phyloP scores from a whole-genome alignment of 2,888 invertebrate species.

The Leptinotarsa haldemani region DNA sequence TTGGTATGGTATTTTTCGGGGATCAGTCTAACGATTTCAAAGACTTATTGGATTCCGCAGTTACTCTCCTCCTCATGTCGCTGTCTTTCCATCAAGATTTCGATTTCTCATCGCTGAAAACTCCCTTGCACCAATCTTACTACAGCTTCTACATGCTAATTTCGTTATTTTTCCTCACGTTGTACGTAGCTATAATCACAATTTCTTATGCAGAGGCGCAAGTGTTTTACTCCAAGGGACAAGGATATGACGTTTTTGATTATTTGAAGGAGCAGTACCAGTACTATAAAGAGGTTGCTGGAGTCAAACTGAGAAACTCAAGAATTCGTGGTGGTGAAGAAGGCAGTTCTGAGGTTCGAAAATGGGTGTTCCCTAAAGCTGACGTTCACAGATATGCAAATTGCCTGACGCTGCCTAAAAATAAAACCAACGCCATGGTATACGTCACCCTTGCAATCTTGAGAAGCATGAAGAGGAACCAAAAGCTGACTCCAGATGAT shows the following conservation, averaged over 20 bases:
- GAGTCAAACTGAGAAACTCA: conserved; percentile 37
- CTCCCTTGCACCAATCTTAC: conserved; percentile 42
- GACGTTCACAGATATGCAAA: conserved; percentile 51
- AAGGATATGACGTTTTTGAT: conserved; percentile 44
- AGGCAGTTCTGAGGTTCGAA: background rate
- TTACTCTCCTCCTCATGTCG: conserved; percentile 46
- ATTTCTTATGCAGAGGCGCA: conserved; percentile 50
- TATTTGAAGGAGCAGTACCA: conserved; percentile 47
- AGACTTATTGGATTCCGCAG: conserved; percentile 38
- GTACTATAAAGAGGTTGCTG: conserved; percentile 46
- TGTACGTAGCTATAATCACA: conserved; percentile 51
- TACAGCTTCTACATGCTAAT: conserved; percentile 46
- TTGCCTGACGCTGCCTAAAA: conserved; percentile 45
- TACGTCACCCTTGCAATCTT: conserved; percentile 47
- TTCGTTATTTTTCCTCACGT: conserved; percentile 45
- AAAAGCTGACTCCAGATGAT: conserved; percentile 45
- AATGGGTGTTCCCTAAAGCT: conserved; percentile 45
- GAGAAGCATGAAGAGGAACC: conserved; percentile 37
- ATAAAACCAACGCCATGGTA: conserved; percentile 48
- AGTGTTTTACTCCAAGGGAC: conserved; percentile 45
- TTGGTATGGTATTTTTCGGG: conserved; percentile 38
- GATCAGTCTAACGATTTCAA: conserved; percentile 43
- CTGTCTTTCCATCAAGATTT: conserved; percentile 44
- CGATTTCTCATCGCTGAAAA: conserved; percentile 37
- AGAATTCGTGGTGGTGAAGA: conserved; percentile 44